Evolutionary conservation across 2,797 vertebrate species (phyloP).

Genomic region (Sphaeramia orbicularis): DNA sequence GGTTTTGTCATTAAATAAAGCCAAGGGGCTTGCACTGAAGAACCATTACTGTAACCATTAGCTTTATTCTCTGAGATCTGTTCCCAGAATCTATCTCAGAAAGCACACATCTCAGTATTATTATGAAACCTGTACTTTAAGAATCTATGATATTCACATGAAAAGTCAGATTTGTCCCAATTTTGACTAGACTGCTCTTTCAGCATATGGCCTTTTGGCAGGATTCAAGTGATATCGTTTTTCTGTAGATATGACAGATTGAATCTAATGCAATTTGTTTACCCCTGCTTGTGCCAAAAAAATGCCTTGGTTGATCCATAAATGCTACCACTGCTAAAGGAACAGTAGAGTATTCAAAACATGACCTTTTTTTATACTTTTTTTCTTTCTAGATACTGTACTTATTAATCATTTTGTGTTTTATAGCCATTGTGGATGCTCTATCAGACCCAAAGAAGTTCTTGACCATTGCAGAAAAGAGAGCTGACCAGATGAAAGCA

Average conservation of each 20-base stretch:
- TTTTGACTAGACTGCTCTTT: background rate
- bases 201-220: no score
- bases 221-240: background rate
- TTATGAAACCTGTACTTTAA: slow-evolving; percentile 1
- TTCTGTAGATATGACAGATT: background rate
- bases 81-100: slow-evolving; percentile 20
- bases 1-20: slow-evolving; percentile 75
- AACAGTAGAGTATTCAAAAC: no score
- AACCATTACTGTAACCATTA: slow-evolving; percentile 63
- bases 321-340: no score
- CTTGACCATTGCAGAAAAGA: slow-evolving; percentile 98
- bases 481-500: slow-evolving; percentile 99
- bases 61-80: slow-evolving; percentile 38
- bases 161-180: background rate
- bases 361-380: background rate
- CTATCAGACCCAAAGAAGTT: slow-evolving; percentile 99
- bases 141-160: background rate
- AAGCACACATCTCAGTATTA: slow-evolving; percentile 5
- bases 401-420: slow-evolving; percentile 4
- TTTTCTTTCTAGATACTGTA: no score
- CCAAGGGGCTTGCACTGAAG: slow-evolving; percentile 59
- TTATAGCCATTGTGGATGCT: slow-evolving; percentile 95
- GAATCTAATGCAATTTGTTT: background rate
- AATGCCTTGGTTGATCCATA: no score
- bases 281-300: background rate